Percentiles rank a stretch among this genome's conserved stretches.
Conservation (phyloP, 2,113 vertebrate species). For the Catharus bicknelli region DNA sequence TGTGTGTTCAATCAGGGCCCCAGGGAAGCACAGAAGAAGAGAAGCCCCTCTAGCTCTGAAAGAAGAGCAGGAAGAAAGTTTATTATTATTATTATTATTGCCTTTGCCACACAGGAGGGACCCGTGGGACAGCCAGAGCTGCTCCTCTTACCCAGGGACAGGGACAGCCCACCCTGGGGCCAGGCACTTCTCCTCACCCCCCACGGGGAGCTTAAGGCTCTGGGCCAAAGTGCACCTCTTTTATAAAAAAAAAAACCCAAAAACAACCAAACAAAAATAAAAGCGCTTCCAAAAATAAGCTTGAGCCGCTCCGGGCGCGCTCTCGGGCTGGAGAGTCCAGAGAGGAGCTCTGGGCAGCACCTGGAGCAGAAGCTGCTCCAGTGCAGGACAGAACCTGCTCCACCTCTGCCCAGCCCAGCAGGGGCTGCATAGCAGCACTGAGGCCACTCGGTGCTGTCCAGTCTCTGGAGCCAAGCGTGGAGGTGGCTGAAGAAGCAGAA, state of each 20-base stretch:
- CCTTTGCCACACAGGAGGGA: neutral
- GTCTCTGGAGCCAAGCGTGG: neutral
- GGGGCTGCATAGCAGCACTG: no score
- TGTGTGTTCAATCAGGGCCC: neutral
- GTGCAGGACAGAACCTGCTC: neutral
- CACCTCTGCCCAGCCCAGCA: neutral
- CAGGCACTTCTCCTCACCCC: conserved; percentile 26
- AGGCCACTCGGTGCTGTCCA: neutral
- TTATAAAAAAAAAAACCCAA: no score
- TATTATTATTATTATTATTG: conserved; percentile 17
- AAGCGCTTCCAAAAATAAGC: neutral
- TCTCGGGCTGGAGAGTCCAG: neutral
- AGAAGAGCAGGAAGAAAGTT: conserved; percentile 9
- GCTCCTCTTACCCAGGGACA: neutral
- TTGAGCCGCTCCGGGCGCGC: neutral
- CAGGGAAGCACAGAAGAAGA: neutral
- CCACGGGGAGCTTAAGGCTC: neutral
- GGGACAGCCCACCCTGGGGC: neutral
- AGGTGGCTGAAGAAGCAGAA: neutral
- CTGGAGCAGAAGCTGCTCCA: neutral
- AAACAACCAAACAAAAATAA: no score
- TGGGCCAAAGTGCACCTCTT: neutral
- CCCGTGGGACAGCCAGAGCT: neutral
- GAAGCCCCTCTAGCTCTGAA: neutral
- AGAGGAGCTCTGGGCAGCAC: neutral